Evolutionary conservation across 2,797 vertebrate genomes (phyloP).

Genomic region (Octomys mimax): DNA sequence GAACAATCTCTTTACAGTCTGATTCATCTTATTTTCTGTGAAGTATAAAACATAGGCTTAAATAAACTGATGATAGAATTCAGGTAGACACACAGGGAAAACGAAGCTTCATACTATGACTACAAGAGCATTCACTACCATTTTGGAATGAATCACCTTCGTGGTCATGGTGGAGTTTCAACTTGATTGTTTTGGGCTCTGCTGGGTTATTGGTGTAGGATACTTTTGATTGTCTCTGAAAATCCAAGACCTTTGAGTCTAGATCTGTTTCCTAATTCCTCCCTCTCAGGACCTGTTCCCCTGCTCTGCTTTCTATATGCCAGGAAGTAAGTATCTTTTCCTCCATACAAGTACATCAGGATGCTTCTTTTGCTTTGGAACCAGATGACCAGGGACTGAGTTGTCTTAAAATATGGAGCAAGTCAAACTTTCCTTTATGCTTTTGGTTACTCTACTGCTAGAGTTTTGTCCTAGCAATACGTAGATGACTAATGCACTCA

Average conservation of each 20-base stretch:
- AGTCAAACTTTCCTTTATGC: not conserved
- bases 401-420: not conserved
- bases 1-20: not conserved
- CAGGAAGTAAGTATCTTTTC: too few relatives aligned
- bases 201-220: not conserved
- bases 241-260: not conserved
- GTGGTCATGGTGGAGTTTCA: not conserved
- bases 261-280: not conserved
- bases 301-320: not conserved
- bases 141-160: not conserved
- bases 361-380: not conserved
- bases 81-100: not conserved
- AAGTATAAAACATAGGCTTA: slow-evolving; percentile 3
- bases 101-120: slow-evolving; percentile 22
- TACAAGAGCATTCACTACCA: not conserved
- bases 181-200: not conserved
- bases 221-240: not conserved
- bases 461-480: not conserved
- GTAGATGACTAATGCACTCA: not conserved
- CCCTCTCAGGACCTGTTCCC: not conserved
- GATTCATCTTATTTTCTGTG: not conserved
- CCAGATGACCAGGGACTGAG: not conserved
- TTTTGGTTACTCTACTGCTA: not conserved
- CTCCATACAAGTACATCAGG: too few relatives aligned
- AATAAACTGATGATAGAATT: not conserved